Evolutionary conservation across 37 sponge, comb jelly and placozoan genomes (phyloP).

Genomic region (Tethya wilhelma): DNA sequence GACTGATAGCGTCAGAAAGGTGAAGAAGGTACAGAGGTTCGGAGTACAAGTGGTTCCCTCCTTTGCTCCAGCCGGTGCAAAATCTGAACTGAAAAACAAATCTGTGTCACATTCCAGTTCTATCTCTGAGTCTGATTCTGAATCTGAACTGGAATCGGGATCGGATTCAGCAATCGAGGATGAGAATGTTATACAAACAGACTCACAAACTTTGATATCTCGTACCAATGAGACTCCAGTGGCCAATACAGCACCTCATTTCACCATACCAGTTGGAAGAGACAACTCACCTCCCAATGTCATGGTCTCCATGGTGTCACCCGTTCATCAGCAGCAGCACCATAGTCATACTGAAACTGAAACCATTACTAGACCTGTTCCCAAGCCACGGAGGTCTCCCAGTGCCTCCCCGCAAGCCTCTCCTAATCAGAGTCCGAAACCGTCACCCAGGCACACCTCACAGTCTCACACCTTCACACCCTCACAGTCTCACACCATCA

Average conservation of each 20-base stretch:
- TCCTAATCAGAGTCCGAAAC: too few species aligned
- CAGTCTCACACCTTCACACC: too few species aligned
- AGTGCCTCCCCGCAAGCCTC: background rate
- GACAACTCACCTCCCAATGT: background rate
- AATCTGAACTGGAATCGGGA: background rate
- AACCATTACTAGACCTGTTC: background rate
- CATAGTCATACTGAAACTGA: background rate
- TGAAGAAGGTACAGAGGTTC: conserved; percentile 11
- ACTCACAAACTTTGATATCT: background rate
- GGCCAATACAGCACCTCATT: too few species aligned
- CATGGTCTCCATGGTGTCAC: background rate
- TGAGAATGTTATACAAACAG: background rate
- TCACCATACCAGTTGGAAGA: too few species aligned
- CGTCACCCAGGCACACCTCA: too few species aligned
- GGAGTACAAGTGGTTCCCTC: conserved; percentile 22
- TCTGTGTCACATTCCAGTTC: background rate
- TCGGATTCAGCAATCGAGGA: background rate
- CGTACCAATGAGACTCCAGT: background rate
- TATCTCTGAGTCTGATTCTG: background rate
- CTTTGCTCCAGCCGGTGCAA: background rate
- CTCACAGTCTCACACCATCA: too few species aligned
- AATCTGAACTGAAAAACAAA: background rate
- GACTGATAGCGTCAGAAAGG: conserved; percentile 1
- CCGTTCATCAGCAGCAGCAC: background rate
- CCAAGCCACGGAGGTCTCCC: background rate